Conservation (phyloP, 2,797 vertebrate species). For the Tokudaia tokunoshimensis region DNA sequence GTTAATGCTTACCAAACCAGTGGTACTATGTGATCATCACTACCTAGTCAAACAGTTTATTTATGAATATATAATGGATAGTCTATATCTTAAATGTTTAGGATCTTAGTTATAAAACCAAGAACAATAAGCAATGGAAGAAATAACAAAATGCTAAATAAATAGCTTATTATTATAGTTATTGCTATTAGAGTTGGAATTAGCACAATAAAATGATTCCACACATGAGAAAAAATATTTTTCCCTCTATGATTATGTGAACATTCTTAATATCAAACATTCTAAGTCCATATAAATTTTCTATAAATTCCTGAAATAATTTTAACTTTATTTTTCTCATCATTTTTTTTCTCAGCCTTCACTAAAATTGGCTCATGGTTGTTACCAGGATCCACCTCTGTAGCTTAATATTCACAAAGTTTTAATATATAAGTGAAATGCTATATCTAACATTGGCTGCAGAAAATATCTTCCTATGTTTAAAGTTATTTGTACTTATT, state of each 20-base stretch:
- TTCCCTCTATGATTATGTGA: background rate
- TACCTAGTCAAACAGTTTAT: background rate
- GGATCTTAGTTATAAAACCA: background rate
- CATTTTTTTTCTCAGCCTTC: background rate
- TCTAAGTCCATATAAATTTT: background rate
- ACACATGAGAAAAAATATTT: background rate
- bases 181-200: background rate
- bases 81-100: background rate
- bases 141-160: background rate
- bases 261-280: background rate
- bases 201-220: background rate
- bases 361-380: too few relatives aligned
- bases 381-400: background rate
- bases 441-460: background rate
- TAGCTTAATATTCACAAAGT: background rate
- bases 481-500: background rate
- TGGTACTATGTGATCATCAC: background rate
- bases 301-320: background rate
- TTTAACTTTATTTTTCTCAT: background rate
- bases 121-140: background rate
- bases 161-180: background rate
- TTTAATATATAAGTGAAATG: background rate
- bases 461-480: background rate
- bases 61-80: background rate
- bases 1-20: background rate